phyloP scores from a whole-genome alignment of 2,113 vertebrate species.

The Microtus pennsylvanicus region DNA sequence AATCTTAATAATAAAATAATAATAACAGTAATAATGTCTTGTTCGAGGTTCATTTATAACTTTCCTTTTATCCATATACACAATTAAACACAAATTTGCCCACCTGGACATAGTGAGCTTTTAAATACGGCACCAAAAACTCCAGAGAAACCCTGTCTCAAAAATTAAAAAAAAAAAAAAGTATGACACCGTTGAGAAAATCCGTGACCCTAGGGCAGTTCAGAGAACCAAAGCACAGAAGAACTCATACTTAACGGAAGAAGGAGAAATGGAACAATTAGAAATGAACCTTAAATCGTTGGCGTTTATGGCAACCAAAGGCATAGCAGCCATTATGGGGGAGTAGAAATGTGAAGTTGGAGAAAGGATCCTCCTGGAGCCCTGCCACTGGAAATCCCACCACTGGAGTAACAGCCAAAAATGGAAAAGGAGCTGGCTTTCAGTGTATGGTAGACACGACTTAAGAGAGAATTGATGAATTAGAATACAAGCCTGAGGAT shows the following conservation, averaged over 20 bases:
- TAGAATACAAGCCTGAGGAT: neutral
- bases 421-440: neutral
- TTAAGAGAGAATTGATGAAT: neutral
- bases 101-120: neutral
- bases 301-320: neutral
- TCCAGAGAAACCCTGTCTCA: no score
- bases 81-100: neutral
- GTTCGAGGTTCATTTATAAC: neutral
- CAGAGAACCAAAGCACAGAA: neutral
- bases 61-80: neutral
- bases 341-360: neutral
- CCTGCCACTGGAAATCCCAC: neutral
- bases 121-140: neutral
- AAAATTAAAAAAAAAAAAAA: neutral
- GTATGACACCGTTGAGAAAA: neutral
- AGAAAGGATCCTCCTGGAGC: neutral
- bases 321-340: neutral
- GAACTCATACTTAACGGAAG: neutral
- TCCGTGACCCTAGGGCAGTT: neutral
- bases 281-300: neutral
- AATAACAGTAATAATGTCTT: neutral
- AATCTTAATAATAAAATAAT: neutral
- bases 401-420: neutral
- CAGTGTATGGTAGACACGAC: accelerated
- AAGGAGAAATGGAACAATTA: neutral